Evolutionary conservation across 2,113 vertebrate species (phyloP), one percentile per base, ranked within the genome.

Genomic region (Anhinga rufa): DNA sequence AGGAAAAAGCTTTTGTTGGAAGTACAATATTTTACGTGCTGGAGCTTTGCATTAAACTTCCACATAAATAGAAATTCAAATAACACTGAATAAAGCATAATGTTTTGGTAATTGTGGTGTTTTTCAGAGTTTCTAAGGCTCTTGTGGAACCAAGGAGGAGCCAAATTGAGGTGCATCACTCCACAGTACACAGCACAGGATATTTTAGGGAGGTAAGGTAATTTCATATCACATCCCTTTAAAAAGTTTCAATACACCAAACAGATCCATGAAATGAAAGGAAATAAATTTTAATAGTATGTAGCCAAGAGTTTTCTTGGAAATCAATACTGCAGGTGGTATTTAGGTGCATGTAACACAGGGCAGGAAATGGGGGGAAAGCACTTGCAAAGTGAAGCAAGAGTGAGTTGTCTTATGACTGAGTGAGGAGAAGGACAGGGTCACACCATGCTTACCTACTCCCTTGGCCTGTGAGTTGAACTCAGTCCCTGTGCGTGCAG

Each of bases 401-500:
- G 48, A 80, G 12, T 44, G 64, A 52, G 18, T 20, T 77, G 26
- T 62, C 24, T 38, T 51, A 10, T 26, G 34, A 28, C 15, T 34
- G 29, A 3, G 25, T 62, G 51, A 83, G 42, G 17, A 83, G 65
- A 40, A 18, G 44, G 31, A 71, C 52, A 66, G 65, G 28, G 32
- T 68, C 1, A 1, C 49, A 38, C 8, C 10, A 17, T 6, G 7
- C 68, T 80, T 80, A 17, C 16, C 58, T 65, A 0, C 18, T 58
- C 44, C 14, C 40, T 28, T 58, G 49, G 19, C 51, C 29, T 40
- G n/a, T 17, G 14, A 70, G 26, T 19, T 49, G 75, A 76, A 81
- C 0, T 0, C 22, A 54, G 29, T 7, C 12, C 7, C 32, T 3
- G 3, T 21, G 24, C 9, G 26, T n/a, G 31, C 34, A 76, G 22